Base-by-base conservation (phyloP, 2,113 vertebrate species). In the Thinocorus orbignyianus region DNA sequence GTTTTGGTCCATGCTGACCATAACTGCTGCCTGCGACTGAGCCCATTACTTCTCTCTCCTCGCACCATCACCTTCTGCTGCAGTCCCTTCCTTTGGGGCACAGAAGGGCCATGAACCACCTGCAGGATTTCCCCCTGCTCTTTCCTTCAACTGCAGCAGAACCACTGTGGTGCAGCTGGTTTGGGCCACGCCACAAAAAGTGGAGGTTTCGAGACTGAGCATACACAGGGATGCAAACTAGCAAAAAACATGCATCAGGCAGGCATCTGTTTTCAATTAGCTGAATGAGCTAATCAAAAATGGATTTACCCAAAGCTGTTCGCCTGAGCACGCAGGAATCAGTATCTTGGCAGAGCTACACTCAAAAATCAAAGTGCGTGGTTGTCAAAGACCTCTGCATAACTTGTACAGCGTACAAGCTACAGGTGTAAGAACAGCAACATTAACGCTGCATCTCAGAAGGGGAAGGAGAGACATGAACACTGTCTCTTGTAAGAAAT, bases 1-100 rank as follows among this genome's bases (percentile, higher is more conserved):
- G 35, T 3, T 85, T 61, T 57, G 77, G 37, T 65, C 41, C 17
- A 1, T 1, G 24, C 78, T 15, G 46, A 6, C 58, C 1, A 2
- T 4, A 77, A 28, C 4, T 35, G 7, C 33, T 19, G 49, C 41
- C 61, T 10, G 2, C 0, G 2, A 22, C 16, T 5, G 62, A 60
- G 33, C 25, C 82, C 41, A 7, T 3, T 2, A 9, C 6, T 54
- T 31, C 61, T 58, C 46, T 15, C 11, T 28, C n/a, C 70, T 16
- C n/a, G 31, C 46, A 17, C 0, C 1, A 28, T 2, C 3, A 15
- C 26, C 14, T 12, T 22, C 39, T 26, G 49, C 10, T 18, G 37
- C 30, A 66, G 44, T 11, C 48, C 3, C 1, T 13, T 30, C 37
- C 58, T 54, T 25, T 24, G 25, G 69, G 31, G 65, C 22, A 17